A percentile compares a stretch with the other conserved stretches of the same genome.
These are phyloP conservation scores for Oscheius sp. DNA, from an alignment of 2,888 invertebrate genomes.

Conservation along the genomic window DNA sequence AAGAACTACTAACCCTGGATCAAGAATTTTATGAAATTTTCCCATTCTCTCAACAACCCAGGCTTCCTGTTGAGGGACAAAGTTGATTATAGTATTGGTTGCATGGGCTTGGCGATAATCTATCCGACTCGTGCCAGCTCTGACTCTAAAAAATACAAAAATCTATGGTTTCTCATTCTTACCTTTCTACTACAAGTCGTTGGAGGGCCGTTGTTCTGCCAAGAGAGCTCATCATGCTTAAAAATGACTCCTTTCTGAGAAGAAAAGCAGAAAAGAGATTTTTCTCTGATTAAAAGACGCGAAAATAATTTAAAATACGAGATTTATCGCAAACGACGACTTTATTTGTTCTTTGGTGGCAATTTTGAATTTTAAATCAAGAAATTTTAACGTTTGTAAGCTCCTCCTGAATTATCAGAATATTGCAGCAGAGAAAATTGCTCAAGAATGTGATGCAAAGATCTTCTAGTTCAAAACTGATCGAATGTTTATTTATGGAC, in stretches of 20 bases:
- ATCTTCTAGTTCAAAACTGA: no score
- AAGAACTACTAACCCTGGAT: slow-evolving; percentile 78
- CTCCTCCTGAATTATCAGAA: no score
- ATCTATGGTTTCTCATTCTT: no score
- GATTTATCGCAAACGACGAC: no score
- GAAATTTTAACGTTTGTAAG: no score
- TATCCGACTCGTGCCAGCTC: neutral
- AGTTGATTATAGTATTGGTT: slow-evolving; percentile 90
- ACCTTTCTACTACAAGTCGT: slow-evolving; percentile 2
- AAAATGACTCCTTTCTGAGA: neutral
- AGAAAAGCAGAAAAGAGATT: neutral
- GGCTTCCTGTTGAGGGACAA: slow-evolving; percentile 99
- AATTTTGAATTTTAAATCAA: neutral
- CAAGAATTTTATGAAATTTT: slow-evolving; percentile 88
- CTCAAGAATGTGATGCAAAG: no score
- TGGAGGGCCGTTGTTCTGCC: neutral
- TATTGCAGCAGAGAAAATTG: no score
- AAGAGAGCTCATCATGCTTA: neutral
- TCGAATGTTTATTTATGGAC: no score
- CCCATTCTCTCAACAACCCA: slow-evolving; percentile 99
- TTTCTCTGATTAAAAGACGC: neutral
- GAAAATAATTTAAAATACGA: slow-evolving; percentile 13
- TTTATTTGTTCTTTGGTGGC: no score
- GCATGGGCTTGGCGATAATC: slow-evolving; percentile 73
- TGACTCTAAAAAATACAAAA: neutral